These are phyloP conservation scores for Phalera bucephala DNA, from an alignment of 2,888 invertebrate species.

Conservation along the genomic window DNA sequence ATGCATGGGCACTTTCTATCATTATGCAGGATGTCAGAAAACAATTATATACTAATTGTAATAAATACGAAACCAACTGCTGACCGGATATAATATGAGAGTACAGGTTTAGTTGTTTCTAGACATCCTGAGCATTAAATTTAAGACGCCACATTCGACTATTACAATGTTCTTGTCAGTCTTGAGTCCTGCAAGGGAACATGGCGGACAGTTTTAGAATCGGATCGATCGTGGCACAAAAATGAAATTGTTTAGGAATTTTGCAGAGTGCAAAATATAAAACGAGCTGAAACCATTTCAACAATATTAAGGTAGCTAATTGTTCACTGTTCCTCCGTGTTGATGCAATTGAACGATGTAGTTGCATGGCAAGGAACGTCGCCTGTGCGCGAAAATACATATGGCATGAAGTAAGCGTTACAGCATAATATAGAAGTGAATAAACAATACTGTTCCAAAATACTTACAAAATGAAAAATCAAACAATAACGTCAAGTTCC, in stretches of 20 bases:
- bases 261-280: slow-evolving; percentile 37
- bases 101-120: slow-evolving; percentile 46
- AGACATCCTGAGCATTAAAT: slow-evolving; percentile 54
- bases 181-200: slow-evolving; percentile 59
- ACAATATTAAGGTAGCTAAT: slow-evolving; percentile 18
- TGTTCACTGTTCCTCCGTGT: slow-evolving; percentile 17
- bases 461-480: no score
- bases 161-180: slow-evolving; percentile 64
- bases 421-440: no score
- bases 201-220: slow-evolving; percentile 37
- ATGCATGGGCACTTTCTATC: slow-evolving; percentile 63
- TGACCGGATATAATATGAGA: slow-evolving; percentile 11
- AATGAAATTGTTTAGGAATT: slow-evolving; percentile 30
- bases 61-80: slow-evolving; percentile 12
- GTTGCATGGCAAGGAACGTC: slow-evolving; percentile 21
- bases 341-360: slow-evolving; percentile 21
- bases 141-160: slow-evolving; percentile 50
- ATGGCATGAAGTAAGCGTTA: no score
- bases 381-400: neutral
- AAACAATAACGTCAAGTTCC: no score
- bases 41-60: slow-evolving; percentile 36
- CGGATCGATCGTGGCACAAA: slow-evolving; percentile 38
- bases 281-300: slow-evolving; percentile 22
- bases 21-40: slow-evolving; percentile 59
- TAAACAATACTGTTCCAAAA: no score